Evolutionary conservation across 2,888 invertebrate genomes (phyloP).

Genomic region (Cecidostiba fungosa): DNA sequence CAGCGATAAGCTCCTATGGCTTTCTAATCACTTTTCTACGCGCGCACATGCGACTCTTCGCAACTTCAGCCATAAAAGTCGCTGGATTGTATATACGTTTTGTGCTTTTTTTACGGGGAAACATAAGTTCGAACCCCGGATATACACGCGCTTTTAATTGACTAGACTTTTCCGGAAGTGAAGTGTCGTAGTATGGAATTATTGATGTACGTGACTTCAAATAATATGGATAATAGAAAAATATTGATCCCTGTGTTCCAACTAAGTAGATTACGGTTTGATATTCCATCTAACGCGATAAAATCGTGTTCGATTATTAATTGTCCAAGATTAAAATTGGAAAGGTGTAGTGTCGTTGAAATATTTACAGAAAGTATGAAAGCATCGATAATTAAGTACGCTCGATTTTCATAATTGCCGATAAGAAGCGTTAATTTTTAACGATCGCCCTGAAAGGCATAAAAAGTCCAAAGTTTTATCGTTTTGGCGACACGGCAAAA

Average conservation of each 20-base stretch:
- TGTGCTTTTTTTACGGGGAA: background rate
- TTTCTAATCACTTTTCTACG: conserved; percentile 52
- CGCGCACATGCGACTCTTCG: background rate
- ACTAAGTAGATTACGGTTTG: background rate
- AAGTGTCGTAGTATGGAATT: no score
- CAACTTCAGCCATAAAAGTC: conserved; percentile 41
- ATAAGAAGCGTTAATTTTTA: conserved; percentile 31
- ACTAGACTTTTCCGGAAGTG: no score
- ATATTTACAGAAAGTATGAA: background rate
- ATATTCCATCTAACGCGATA: background rate
- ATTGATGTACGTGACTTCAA: no score
- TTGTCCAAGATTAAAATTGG: background rate
- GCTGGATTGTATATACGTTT: background rate
- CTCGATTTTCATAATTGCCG: conserved; percentile 23
- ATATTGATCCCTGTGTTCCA: background rate
- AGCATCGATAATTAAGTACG: background rate
- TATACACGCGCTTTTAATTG: background rate
- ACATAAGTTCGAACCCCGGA: background rate
- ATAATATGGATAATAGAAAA: background rate
- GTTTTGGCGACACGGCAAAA: background rate
- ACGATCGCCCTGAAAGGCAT: background rate
- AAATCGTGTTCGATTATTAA: background rate
- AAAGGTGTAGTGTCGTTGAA: background rate
- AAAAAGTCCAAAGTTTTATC: background rate
- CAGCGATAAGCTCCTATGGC: conserved; percentile 47